These are phyloP conservation scores for Spheniscus humboldti DNA, from an alignment of 2,797 vertebrate genomes.

Conservation along the genomic window DNA sequence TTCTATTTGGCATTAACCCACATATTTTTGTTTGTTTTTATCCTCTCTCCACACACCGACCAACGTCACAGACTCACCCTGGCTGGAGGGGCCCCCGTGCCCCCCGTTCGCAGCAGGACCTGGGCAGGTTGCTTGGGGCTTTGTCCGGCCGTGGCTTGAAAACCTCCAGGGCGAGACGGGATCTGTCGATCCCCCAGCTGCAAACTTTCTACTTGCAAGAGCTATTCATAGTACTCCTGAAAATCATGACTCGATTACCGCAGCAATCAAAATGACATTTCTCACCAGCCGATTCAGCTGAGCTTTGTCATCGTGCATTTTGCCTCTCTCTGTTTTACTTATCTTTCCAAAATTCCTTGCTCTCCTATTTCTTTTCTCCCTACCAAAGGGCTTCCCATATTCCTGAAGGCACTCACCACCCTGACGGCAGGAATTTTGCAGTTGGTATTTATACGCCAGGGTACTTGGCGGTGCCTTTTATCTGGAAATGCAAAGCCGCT, in stretches of 20 bases:
- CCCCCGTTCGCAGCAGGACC: neutral
- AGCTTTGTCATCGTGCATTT: neutral
- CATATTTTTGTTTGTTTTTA: neutral
- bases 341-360: neutral
- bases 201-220: neutral
- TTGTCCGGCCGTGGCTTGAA: fast-evolving
- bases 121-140: neutral
- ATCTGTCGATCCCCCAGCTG: neutral
- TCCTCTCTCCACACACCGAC: neutral
- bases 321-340: neutral
- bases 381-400: neutral
- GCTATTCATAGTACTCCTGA: neutral
- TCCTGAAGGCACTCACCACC: neutral
- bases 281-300: neutral
- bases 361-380: neutral
- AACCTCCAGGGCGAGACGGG: neutral
- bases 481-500: neutral
- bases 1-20: neutral
- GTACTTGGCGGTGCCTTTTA: neutral
- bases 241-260: neutral
- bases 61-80: neutral
- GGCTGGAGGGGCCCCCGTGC: neutral
- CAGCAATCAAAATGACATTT: neutral
- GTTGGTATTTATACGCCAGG: neutral
- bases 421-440: neutral